These are phyloP conservation scores for Anseranas semipalmata DNA, from an alignment of 2,113 vertebrate genomes.

Conservation along the genomic window DNA sequence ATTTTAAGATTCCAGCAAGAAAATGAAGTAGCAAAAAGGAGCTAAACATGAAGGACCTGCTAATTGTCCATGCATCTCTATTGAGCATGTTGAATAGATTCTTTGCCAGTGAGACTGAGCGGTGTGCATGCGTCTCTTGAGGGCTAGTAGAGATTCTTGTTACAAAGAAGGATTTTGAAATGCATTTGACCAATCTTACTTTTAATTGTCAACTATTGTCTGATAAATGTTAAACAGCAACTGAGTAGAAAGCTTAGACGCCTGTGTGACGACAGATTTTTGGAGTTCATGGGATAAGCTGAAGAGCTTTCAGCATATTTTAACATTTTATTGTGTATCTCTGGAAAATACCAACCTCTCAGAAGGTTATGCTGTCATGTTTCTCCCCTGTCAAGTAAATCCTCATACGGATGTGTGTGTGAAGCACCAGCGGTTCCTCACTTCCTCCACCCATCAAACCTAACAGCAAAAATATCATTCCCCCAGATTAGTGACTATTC, in stretches of 20 bases:
- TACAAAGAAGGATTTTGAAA: neutral
- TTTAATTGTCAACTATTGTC: neutral
- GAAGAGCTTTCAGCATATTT: conserved; percentile 11
- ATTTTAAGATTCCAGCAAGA: neutral
- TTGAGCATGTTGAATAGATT: neutral
- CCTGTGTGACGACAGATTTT: neutral
- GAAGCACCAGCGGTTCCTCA: neutral
- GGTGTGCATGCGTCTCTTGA: neutral
- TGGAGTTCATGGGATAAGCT: neutral
- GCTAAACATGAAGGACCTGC: neutral
- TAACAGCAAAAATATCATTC: neutral
- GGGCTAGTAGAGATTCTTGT: neutral
- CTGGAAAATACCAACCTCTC: neutral
- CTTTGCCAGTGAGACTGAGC: neutral
- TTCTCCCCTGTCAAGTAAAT: neutral
- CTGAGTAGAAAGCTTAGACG: neutral
- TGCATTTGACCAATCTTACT: neutral
- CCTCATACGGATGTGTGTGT: neutral
- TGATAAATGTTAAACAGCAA: neutral
- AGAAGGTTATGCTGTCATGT: neutral
- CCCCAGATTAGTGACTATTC: neutral
- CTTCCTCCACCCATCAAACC: neutral
- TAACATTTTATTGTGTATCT: neutral
- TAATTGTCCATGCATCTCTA: neutral
- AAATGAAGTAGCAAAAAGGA: neutral